Evolutionary conservation across 2,797 vertebrate genomes (phyloP).

Genomic region (Mus caroli): DNA sequence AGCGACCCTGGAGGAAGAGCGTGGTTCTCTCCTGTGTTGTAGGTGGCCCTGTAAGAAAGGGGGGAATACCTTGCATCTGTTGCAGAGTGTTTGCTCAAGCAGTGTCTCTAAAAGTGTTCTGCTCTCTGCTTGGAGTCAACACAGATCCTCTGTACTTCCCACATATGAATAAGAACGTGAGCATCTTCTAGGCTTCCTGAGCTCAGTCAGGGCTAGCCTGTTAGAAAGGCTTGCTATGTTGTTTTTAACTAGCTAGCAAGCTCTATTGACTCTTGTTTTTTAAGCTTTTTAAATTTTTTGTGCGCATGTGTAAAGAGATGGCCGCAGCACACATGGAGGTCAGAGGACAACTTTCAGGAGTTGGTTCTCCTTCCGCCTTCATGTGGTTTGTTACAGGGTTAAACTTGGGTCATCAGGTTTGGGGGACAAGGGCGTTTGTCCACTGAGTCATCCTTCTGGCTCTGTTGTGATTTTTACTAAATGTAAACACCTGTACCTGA

Average conservation of each 20-base stretch:
- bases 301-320: background rate
- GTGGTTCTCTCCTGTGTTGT: background rate
- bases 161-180: constrained; percentile 24
- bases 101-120: background rate
- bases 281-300: background rate
- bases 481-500: background rate
- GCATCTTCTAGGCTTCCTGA: background rate
- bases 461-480: background rate
- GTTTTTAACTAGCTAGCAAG: background rate
- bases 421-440: background rate
- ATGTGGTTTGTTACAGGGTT: background rate
- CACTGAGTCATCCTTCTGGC: background rate
- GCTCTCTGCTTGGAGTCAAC: background rate
- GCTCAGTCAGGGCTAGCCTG: background rate
- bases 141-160: background rate
- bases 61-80: background rate
- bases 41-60: background rate
- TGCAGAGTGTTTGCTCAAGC: background rate
- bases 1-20: background rate
- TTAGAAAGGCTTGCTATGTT: background rate
- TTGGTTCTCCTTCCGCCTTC: background rate
- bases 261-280: background rate
- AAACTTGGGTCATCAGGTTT: too few relatives aligned
- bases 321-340: background rate
- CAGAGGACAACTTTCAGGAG: background rate